phyloP scores from a whole-genome alignment of 2,113 vertebrate species.

The Anser cygnoides region DNA sequence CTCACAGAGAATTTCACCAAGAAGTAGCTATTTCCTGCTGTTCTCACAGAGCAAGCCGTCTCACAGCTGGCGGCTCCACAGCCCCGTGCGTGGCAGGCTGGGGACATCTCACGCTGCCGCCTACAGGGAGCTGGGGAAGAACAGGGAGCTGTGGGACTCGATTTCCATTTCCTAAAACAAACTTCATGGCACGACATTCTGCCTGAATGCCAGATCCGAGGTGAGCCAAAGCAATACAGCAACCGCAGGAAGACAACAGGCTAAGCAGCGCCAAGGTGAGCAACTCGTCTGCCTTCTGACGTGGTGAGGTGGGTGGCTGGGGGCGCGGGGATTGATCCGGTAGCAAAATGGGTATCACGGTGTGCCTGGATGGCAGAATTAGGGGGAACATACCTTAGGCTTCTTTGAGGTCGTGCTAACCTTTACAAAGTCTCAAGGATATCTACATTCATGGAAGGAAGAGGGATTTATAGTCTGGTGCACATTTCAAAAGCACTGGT shows the following conservation, averaged over 20 bases:
- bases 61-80: not conserved
- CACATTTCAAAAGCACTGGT: not conserved
- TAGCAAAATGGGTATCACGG: not conserved
- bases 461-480: not conserved
- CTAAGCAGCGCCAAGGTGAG: not conserved
- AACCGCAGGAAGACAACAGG: not conserved
- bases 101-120: not conserved
- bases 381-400: not conserved
- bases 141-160: not conserved
- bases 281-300: not conserved
- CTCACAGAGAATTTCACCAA: not conserved
- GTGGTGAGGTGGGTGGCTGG: not conserved
- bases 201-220: not conserved
- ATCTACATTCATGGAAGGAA: not conserved
- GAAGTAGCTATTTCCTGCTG: not conserved
- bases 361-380: not conserved
- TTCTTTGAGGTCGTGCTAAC: not conserved
- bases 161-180: not conserved
- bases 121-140: not conserved
- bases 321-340: not conserved
- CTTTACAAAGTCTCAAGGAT: not conserved
- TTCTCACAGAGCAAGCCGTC: not conserved
- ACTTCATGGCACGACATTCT: not conserved
- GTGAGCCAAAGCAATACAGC: not conserved
- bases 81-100: accelerated